A percentile compares a stretch with the other conserved stretches of the same genome.
phyloP scores from a whole-genome alignment of 2,888 invertebrate genomes.

The Suillia variegata region DNA sequence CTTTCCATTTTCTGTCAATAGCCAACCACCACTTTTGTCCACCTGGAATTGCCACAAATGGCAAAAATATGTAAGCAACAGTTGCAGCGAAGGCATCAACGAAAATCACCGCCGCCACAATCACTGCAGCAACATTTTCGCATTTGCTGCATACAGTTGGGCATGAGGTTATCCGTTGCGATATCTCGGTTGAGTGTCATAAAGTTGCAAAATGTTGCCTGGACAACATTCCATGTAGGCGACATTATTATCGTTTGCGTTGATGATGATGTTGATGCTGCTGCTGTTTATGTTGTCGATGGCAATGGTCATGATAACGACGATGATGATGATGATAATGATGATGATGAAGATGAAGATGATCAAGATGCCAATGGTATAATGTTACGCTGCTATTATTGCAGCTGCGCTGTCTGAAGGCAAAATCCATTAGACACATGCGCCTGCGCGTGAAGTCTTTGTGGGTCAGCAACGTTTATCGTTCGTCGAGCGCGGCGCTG shows the following conservation, averaged over 20 bases:
- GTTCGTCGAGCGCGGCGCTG: neutral
- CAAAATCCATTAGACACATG: neutral
- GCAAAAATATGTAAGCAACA: neutral
- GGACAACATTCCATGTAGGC: neutral
- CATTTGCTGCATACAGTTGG: neutral
- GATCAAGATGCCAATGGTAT: conserved; percentile 3
- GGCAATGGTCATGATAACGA: neutral
- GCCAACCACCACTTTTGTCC: neutral
- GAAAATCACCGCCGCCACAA: neutral
- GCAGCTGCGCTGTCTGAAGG: neutral
- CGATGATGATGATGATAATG: conserved; percentile 17
- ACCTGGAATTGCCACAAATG: neutral
- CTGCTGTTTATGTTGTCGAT: neutral
- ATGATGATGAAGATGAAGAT: conserved; percentile 24
- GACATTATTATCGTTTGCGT: too few species aligned
- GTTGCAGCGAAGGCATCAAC: neutral
- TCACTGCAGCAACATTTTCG: neutral
- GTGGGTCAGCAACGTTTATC: neutral
- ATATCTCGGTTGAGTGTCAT: neutral
- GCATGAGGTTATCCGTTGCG: neutral
- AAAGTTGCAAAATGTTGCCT: neutral
- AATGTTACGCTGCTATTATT: neutral
- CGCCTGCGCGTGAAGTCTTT: neutral
- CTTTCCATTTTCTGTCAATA: conserved; percentile 16
- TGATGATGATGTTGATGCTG: neutral